Base-by-base conservation (phyloP, 1,140 invertebrate genomes). In the Drosophila nannoptera region DNA sequence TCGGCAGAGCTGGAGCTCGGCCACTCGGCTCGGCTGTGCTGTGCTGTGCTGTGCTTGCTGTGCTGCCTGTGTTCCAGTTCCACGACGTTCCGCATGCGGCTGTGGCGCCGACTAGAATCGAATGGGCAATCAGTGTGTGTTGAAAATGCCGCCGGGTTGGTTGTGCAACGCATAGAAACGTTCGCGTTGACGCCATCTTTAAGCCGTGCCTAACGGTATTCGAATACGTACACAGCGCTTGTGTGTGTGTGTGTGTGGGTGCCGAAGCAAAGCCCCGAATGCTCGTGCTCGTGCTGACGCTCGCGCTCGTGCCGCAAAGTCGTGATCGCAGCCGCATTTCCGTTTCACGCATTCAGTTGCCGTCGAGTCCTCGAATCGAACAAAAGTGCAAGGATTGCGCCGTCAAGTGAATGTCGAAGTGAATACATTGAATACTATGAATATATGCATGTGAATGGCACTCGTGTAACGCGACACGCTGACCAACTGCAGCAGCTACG, bases 81-180 rank as follows among this genome's bases (percentile, higher is more conserved):
- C 66, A 56, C 7, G 14, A 42, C 33, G 71, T 75, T 82, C 56
- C 60, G 52, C 46, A 59, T 60, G 54, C 49, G 61, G 45, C 65
- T 78, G 38, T 56, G 46, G 61, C 52, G 58, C 22, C 71, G 50
- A 36, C 31, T 14, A 22, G 58, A 49, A 45, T 29, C 50, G 50
- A 63, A 48, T 45, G 61, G 72, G 46, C 59, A 50, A 58, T 67
- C 66, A 83, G 80, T 83, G 86, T 66, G 75, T 83, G 73, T 83
- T 80, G 77, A 81, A 86, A 71, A 80, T 77, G 84, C 81, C 69
- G 58, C 59, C 81, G 80, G 60, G 73, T 71, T 82, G 80, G 80
- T 86, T 80, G 77, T 71, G 77, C 73, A 50, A 65, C 69, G 55
- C 61, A 53, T 67, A 65, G 56, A 69, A 77, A 56, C 68, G 75